A percentile compares a stretch with the other conserved stretches of the same genome.
phyloP scores from a whole-genome alignment of 2,888 invertebrate genomes.

The Orchestes rusci region DNA sequence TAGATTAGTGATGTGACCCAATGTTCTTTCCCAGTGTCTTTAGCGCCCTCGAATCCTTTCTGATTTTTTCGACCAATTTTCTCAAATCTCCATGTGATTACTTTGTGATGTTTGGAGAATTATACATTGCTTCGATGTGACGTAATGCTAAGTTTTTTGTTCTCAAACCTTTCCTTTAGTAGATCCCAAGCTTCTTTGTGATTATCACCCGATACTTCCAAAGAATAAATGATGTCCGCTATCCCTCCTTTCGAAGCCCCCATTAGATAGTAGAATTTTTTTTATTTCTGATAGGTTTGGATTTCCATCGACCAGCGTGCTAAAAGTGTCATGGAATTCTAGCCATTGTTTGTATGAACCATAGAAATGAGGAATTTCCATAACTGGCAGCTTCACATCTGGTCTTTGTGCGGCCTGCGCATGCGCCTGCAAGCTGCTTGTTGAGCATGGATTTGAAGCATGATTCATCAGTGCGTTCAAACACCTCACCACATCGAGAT shows the following conservation, averaged over 20 bases:
- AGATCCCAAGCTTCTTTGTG: conserved; percentile 18
- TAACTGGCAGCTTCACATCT: neutral
- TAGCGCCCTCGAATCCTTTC: conserved; percentile 14
- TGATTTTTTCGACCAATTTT: conserved; percentile 10
- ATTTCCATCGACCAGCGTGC: neutral
- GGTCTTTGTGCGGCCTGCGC: neutral
- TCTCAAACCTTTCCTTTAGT: conserved; percentile 16
- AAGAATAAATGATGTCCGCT: conserved; percentile 8
- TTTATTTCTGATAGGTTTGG: conserved; percentile 3
- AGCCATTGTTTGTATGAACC: conserved; percentile 2
- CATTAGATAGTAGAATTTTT: conserved; percentile 18
- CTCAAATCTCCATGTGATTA: conserved; percentile 12
- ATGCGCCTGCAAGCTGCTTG: neutral
- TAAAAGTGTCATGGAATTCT: neutral
- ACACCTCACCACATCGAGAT: neutral
- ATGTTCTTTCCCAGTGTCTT: conserved; percentile 8
- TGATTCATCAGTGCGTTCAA: neutral
- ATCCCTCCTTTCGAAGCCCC: neutral
- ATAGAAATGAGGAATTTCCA: conserved; percentile 1
- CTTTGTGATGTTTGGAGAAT: conserved; percentile 9
- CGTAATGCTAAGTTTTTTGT: conserved; percentile 13
- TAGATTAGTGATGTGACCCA: conserved; percentile 13
- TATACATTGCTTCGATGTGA: conserved; percentile 18
- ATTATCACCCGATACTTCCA: conserved; percentile 13
- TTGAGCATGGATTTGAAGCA: neutral